Evolutionary conservation across 2,888 invertebrate genomes (phyloP).

Genomic region (Eupithecia subfuscata): DNA sequence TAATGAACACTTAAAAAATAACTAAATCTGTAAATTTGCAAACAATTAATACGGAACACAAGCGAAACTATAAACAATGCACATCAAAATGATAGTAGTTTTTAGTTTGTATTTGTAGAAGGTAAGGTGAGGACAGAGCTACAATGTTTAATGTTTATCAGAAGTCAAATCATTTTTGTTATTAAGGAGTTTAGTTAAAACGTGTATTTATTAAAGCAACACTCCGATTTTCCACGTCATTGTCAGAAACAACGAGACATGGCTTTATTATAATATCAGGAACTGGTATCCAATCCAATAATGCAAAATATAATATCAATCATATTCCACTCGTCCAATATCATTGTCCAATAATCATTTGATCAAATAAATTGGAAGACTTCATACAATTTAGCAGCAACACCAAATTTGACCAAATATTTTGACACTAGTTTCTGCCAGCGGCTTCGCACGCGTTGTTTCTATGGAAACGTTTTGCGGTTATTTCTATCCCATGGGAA

Average conservation of each 20-base stretch:
- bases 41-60: background rate
- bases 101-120: background rate
- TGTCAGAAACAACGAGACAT: slow-evolving; percentile 3
- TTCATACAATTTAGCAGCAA: too few relatives aligned
- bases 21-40: background rate
- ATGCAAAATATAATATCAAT: too few relatives aligned
- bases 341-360: too few relatives aligned
- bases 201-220: background rate
- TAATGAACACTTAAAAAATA: background rate
- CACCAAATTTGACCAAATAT: too few relatives aligned
- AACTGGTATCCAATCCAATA: slow-evolving; percentile 13
- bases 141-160: slow-evolving; percentile 14
- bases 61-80: background rate
- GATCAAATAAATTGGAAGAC: too few relatives aligned
- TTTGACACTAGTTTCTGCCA: too few relatives aligned
- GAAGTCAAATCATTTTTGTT: background rate
- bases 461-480: too few relatives aligned
- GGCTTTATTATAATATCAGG: background rate
- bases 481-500: too few relatives aligned
- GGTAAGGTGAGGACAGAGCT: background rate
- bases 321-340: too few relatives aligned
- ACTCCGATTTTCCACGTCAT: background rate
- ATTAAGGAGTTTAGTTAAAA: slow-evolving; percentile 7
- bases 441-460: too few relatives aligned
- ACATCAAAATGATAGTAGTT: background rate